Evolutionary conservation across 1,140 invertebrate species (phyloP), one percentile per base, ranked within the genome.

Genomic region (Antheraea mylitta): DNA sequence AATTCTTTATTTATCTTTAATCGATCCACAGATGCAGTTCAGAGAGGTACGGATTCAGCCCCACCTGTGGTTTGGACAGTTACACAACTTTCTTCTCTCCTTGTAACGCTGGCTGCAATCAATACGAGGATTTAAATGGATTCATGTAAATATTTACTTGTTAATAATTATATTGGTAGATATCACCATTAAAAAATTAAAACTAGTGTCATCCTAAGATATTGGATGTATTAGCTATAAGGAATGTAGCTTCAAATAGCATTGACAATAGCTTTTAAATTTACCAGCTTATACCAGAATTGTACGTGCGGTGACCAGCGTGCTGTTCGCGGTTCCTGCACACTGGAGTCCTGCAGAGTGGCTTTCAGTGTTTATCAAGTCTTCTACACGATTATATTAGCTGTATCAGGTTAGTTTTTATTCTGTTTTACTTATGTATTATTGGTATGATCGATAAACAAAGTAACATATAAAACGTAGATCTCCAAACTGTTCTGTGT

Each of bases 41-140:
- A 0, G 73, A 77, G 38, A 67, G 60, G 6, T 86, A 83, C 63
- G 82, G 82, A 0, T 86, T 85, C 72, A 81, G 78, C 30, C 86
- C 86, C 0, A 78, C 87, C 16, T 90, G 88, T 45, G 67, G 69
- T 1, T 22, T 87, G 48, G 82, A 86, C 58, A 73, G 76, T 0
- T 36, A 60, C 7, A 77, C 74, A 3, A 89, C 88, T 0, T 90
- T 79, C 64, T 86, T 86, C 67, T 90, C 88, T 0, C 86, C 88
- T 7, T 90, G 88, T 42, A 80, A 87, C 71, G 88, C 86, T 0
- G 88, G 88, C 16, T 90, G 88, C 67, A 48, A 67, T 0, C 19
- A 74, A 7, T 80, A 75, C 11, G 81, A 87, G 18, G 77, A 86
- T 36, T 60, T 87, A 0, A 85, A 83, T 36, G 86, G 85, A 13